Conservation (phyloP, 1,140 invertebrate species). For the Drosophila neocordata region DNA sequence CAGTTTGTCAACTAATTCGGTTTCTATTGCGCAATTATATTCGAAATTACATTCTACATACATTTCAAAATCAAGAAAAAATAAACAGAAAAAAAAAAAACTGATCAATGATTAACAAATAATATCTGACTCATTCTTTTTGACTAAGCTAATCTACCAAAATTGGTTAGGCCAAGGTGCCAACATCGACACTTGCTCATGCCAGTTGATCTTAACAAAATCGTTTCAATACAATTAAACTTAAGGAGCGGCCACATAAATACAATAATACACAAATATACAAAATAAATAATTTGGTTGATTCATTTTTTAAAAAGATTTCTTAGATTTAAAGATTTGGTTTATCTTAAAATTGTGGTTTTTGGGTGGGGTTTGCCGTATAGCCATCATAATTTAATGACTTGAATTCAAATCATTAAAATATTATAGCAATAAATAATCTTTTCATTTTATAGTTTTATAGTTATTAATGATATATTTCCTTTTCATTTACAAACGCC, state of each 20-base stretch:
- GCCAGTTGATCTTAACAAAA: constrained; percentile 1
- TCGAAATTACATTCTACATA: constrained; percentile 13
- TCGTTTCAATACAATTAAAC: background rate
- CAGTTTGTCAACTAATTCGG: constrained; percentile 52
- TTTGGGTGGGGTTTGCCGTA: too few species aligned
- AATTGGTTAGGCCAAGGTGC: constrained; percentile 6
- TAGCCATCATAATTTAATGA: too few species aligned
- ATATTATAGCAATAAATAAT: too few species aligned
- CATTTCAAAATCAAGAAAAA: background rate
- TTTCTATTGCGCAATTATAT: constrained; percentile 23
- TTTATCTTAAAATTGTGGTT: too few species aligned
- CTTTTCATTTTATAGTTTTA: too few species aligned
- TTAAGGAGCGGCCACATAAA: background rate
- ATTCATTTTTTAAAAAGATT: too few species aligned
- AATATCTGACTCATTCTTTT: background rate
- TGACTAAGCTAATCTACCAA: constrained; percentile 1
- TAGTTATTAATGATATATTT: too few species aligned
- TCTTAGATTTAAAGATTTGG: background rate
- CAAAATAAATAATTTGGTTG: too few species aligned
- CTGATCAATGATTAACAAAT: background rate
- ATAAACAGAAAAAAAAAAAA: background rate
- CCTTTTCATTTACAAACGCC: too few species aligned
- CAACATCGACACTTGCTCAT: background rate
- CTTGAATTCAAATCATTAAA: too few species aligned
- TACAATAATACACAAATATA: too few species aligned